Base-by-base conservation (phyloP, 2,888 invertebrate genomes). In the Helleia helle region DNA sequence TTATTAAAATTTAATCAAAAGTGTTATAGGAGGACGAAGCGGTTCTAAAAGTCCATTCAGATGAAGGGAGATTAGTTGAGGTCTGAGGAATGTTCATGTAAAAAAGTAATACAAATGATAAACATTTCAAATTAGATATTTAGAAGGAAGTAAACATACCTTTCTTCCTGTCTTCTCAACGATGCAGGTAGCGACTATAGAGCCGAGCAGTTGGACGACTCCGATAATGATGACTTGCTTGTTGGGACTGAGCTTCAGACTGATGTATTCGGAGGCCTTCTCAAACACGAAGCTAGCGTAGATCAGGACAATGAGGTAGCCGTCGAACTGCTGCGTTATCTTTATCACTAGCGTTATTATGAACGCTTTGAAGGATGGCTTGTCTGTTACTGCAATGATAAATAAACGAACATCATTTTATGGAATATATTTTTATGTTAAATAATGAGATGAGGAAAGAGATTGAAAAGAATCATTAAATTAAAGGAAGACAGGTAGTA, bases 141-240 rank as follows among this genome's bases (percentile, higher is more conserved):
- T n/a, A n/a, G n/a, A n/a, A n/a, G n/a, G 3, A 18, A 18, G 4
- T 4, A 18, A 25, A 25, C 46, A 53, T 31, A 83, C 84, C 71
- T 83, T 83, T 39, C 83, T 62, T 0, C 84, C 84, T 51, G 81
- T 81, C 55, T 64, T 76, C 56, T 84, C 84, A 7, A 84, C 81
- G 7, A 83, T 64, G 39, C 69, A 69, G 3, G 83, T 81, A 0
- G 76, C 81, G 0, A 80, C 50, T 0, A 68, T 62, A 1, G 81
- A 80, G 0, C 84, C 83, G 1, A 83, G 36, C 0, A 83, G 51
- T 39, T 83, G 80, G 0, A 83, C 74, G 0, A 69, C 43, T 0
- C 84, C 84, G 0, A 84, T 75, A 62, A 83, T 39, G 60, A 83
- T 83, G 38, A 81, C 68, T 46, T 84, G 83, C 50, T 79, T 75